Conservation (phyloP, 2,888 invertebrate species). For the Dolomedes plantarius region DNA sequence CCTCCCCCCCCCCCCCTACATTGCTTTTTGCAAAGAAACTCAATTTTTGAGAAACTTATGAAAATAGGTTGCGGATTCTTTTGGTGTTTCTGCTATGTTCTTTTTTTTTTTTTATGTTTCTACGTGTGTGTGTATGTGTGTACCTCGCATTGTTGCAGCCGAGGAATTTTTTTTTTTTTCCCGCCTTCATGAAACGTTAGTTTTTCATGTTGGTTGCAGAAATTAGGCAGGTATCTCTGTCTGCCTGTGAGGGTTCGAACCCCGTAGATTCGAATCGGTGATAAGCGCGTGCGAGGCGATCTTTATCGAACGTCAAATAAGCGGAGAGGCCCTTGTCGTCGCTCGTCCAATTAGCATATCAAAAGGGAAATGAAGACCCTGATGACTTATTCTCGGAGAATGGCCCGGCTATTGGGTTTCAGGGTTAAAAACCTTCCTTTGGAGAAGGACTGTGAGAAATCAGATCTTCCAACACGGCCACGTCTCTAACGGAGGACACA, state of each 20-base stretch:
- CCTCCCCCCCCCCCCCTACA: neutral
- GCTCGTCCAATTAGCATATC: constrained; percentile 8
- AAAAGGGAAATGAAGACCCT: neutral
- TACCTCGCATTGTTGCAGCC: neutral
- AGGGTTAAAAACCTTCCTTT: constrained; percentile 59
- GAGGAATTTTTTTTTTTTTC: neutral
- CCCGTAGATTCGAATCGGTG: neutral
- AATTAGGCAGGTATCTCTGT: constrained; percentile 12
- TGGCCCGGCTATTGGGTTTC: constrained; percentile 29
- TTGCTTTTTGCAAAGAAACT: neutral
- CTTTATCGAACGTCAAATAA: neutral
- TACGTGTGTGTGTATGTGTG: no score
- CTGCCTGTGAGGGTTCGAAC: neutral
- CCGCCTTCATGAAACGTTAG: neutral
- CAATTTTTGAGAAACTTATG: neutral
- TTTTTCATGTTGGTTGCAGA: neutral
- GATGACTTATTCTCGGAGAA: constrained; percentile 4
- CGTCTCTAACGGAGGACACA: no score
- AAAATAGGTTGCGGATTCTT: constrained; percentile 5
- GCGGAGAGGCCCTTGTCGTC: neutral
- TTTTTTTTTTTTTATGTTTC: no score
- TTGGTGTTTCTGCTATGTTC: neutral
- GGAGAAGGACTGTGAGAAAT: neutral
- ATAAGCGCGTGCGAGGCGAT: constrained; percentile 11
- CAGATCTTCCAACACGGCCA: neutral